phyloP scores from a whole-genome alignment of 2,888 invertebrate genomes.

The Desoria tigrina region DNA sequence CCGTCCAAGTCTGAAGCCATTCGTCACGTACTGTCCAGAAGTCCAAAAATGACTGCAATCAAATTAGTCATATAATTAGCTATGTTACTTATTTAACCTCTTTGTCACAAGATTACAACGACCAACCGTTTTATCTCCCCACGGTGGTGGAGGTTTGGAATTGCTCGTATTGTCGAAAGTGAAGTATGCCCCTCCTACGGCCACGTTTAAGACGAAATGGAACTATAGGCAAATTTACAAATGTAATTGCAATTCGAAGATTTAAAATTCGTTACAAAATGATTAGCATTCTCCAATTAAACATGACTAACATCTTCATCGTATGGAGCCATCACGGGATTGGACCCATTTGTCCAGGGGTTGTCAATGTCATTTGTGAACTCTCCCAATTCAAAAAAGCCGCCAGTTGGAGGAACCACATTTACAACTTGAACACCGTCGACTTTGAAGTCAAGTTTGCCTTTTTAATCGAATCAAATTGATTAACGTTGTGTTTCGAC shows the following conservation, averaged over 20 bases:
- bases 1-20: slow-evolving; percentile 45
- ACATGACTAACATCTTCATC: slow-evolving; percentile 40
- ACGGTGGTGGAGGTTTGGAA: no score
- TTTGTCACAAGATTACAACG: no score
- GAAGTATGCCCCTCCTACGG: slow-evolving; percentile 70
- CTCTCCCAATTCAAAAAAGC: slow-evolving; percentile 33
- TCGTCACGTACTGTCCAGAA: slow-evolving; percentile 34
- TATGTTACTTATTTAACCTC: no score
- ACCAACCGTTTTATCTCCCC: no score
- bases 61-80: not conserved
- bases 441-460: no score
- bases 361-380: slow-evolving; percentile 24
- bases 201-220: slow-evolving; percentile 66
- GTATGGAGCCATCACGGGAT: slow-evolving; percentile 42
- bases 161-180: slow-evolving; percentile 66
- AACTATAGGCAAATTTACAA: slow-evolving; percentile 54
- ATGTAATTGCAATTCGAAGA: no score
- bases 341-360: slow-evolving; percentile 35
- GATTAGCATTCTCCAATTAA: no score
- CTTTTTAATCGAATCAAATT: no score
- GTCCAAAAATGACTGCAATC: slow-evolving; percentile 30
- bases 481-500: not conserved
- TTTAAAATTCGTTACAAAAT: no score
- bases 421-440: slow-evolving; percentile 63
- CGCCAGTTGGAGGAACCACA: slow-evolving; percentile 59